phyloP scores from a whole-genome alignment of 2,797 vertebrate species.

The Ispidina picta region DNA sequence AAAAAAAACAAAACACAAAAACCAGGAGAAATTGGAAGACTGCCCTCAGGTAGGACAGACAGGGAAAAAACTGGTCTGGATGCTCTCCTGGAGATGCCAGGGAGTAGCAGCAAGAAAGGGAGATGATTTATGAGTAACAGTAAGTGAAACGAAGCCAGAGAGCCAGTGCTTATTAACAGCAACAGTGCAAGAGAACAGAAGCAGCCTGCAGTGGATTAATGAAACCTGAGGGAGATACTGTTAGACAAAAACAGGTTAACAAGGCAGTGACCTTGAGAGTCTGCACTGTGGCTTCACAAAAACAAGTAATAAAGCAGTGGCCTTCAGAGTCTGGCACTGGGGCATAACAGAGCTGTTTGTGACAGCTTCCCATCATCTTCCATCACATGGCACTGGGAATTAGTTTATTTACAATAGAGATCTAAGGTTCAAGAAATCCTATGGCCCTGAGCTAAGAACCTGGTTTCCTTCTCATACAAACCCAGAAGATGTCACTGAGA shows the following conservation, averaged over 20 bases:
- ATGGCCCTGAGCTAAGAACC: background rate
- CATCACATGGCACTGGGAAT: background rate
- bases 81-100: background rate
- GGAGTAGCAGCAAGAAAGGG: background rate
- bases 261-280: background rate
- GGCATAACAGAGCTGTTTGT: background rate
- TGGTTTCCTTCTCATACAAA: background rate
- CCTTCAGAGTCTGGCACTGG: background rate
- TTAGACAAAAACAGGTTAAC: constrained; percentile 22
- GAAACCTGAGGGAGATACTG: constrained; percentile 6
- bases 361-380: background rate
- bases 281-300: background rate
- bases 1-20: background rate
- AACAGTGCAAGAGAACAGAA: background rate
- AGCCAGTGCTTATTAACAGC: background rate
- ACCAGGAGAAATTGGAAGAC: background rate
- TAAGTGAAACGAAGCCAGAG: background rate
- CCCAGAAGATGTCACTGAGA: background rate
- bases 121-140: background rate
- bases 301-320: background rate
- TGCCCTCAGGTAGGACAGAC: background rate
- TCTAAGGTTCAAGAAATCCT: background rate
- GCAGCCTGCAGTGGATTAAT: background rate
- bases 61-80: background rate
- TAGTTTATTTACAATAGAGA: background rate